Percentiles rank a stretch among this genome's conserved stretches.
Conservation (phyloP, 2,888 invertebrate species). For the Drosophila tanythrix region DNA sequence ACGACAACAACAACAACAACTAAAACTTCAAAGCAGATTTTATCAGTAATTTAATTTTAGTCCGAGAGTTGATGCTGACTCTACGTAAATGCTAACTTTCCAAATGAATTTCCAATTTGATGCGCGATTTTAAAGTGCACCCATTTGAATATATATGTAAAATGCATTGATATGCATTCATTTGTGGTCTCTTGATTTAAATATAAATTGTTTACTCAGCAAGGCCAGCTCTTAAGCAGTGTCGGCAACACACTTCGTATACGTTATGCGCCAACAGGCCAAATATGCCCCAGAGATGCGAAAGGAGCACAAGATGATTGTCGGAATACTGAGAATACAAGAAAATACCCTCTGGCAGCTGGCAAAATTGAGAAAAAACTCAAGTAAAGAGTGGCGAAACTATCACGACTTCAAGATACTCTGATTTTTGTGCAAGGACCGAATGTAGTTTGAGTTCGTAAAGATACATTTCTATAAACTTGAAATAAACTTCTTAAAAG, state of each 20-base stretch:
- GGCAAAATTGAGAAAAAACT: slow-evolving; percentile 35
- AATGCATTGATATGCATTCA: slow-evolving; percentile 33
- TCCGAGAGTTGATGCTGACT: slow-evolving; percentile 1
- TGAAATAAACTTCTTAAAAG: background rate
- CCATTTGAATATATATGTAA: slow-evolving; percentile 11
- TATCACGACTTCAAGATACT: background rate
- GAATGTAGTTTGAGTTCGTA: background rate
- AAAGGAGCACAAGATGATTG: slow-evolving; percentile 23
- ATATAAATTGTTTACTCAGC: slow-evolving; percentile 27
- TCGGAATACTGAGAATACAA: slow-evolving; percentile 1
- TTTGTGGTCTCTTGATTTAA: slow-evolving; percentile 15
- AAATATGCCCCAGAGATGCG: slow-evolving; percentile 51
- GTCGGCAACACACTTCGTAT: slow-evolving; percentile 21
- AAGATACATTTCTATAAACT: background rate
- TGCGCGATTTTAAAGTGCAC: slow-evolving; percentile 9
- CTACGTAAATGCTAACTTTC: slow-evolving; percentile 4
- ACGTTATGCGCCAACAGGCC: slow-evolving; percentile 21
- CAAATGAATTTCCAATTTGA: background rate
- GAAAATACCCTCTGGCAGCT: slow-evolving; percentile 15
- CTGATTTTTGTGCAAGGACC: no score
- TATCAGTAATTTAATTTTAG: slow-evolving; percentile 55
- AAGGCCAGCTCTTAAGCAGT: slow-evolving; percentile 3
- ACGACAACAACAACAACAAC: slow-evolving; percentile 13
- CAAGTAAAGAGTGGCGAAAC: background rate
- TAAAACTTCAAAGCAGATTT: slow-evolving; percentile 65